Conservation (phyloP, 2,113 vertebrate genomes). For the Microtus pennsylvanicus region DNA sequence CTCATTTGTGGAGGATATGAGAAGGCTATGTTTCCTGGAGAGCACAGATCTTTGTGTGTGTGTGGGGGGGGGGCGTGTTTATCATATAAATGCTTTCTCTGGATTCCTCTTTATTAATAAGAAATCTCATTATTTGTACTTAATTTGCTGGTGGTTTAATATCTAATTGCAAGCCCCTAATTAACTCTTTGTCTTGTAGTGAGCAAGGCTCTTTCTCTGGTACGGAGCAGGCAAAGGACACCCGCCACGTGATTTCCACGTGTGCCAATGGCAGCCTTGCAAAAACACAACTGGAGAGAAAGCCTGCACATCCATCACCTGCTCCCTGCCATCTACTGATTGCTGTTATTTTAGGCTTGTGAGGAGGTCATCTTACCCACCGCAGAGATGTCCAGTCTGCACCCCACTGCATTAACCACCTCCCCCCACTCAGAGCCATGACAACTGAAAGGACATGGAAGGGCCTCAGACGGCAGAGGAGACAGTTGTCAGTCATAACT, state of each 20-base stretch:
- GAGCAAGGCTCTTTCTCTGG: background rate
- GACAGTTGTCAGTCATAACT: background rate
- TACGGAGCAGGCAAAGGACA: background rate
- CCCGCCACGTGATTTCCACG: rapidly evolving
- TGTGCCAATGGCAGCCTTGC: rapidly evolving
- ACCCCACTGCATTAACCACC: no score
- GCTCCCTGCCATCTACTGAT: rapidly evolving
- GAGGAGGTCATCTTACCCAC: rapidly evolving
- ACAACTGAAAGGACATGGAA: no score
- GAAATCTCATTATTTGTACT: background rate
- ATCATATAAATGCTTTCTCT: background rate
- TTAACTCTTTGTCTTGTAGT: background rate
- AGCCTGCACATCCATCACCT: rapidly evolving
- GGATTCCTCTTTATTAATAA: background rate
- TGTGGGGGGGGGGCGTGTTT: background rate
- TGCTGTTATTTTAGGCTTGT: background rate
- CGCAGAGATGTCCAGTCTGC: rapidly evolving
- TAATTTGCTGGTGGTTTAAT: background rate
- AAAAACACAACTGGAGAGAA: background rate
- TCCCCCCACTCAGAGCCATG: background rate
- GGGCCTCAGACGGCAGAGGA: background rate
- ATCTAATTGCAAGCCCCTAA: background rate
- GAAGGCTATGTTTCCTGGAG: background rate
- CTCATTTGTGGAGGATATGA: background rate
- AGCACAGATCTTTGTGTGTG: background rate